Evolutionary conservation across 2,797 vertebrate genomes (phyloP).

Genomic region (Tenualosa thibaudeaui): DNA sequence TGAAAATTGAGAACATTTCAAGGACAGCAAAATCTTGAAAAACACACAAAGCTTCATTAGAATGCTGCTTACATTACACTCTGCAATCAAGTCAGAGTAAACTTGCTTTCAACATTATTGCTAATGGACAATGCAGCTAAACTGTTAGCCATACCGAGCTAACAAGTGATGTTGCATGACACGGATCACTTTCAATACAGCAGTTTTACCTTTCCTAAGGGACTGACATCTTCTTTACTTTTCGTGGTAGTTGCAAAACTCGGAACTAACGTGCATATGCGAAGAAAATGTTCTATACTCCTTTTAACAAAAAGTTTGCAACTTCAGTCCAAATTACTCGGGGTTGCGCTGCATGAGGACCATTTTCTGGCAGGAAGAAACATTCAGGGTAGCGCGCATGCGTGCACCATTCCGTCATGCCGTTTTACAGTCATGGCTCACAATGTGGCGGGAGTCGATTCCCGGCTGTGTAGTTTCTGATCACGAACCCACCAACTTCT

Average conservation of each 20-base stretch:
- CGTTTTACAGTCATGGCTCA: slow-evolving; percentile 59
- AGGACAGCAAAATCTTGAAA: not conserved
- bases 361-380: slow-evolving; percentile 79
- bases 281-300: slow-evolving; percentile 39
- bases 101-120: slow-evolving; percentile 3
- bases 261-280: slow-evolving; percentile 14
- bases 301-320: slow-evolving; percentile 69
- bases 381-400: slow-evolving; percentile 57
- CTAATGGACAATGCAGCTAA: slow-evolving; percentile 27
- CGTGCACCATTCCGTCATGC: slow-evolving; percentile 46
- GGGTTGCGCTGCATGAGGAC: slow-evolving; percentile 64
- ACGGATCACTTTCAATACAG: slow-evolving; percentile 21
- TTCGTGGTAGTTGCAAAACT: slow-evolving; percentile 31
- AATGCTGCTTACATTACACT: not conserved
- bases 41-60: not conserved
- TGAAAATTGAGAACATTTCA: not conserved
- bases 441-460: slow-evolving; percentile 72
- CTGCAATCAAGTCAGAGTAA: not conserved
- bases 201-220: slow-evolving; percentile 43
- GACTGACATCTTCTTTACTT: slow-evolving; percentile 54
- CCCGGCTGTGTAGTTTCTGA: slow-evolving; percentile 70
- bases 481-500: slow-evolving; percentile 54
- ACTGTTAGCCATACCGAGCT: slow-evolving; percentile 28
- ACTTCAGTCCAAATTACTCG: slow-evolving; percentile 66
- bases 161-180: slow-evolving; percentile 40